Conservation (phyloP, 1,140 invertebrate genomes). For the Heliconius melpomene region DNA sequence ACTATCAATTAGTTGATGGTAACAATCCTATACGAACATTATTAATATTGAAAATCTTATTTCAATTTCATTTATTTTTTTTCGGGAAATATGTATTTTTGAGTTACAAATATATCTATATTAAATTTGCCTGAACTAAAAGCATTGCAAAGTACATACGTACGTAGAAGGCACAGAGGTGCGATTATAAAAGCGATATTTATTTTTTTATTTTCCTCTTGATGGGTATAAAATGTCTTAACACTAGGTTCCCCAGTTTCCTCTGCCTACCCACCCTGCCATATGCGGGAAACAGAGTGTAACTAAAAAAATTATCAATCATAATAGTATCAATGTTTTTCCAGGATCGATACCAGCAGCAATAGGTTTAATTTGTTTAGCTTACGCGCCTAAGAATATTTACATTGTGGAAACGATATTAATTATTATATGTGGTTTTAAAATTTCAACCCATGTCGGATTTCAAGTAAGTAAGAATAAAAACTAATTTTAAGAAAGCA, state of each 20-base stretch:
- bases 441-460: slow-evolving; percentile 88
- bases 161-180: too few relatives aligned
- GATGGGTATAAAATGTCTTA: too few relatives aligned
- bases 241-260: too few relatives aligned
- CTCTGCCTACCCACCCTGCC: too few relatives aligned
- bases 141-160: background rate
- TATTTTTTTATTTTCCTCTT: too few relatives aligned
- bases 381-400: slow-evolving; percentile 83
- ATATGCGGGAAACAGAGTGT: too few relatives aligned
- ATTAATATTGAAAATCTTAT: background rate
- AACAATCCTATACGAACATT: background rate
- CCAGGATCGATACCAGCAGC: slow-evolving; percentile 83
- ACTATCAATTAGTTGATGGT: background rate
- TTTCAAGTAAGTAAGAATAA: slow-evolving; percentile 53
- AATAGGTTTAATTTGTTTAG: slow-evolving; percentile 83
- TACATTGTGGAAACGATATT: slow-evolving; percentile 83
- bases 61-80: background rate
- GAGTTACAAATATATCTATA: background rate
- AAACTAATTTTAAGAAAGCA: too few relatives aligned
- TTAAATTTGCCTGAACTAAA: background rate
- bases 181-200: too few relatives aligned
- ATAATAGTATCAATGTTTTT: slow-evolving; percentile 37
- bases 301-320: too few relatives aligned
- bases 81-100: background rate
- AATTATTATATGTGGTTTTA: slow-evolving; percentile 86